Evolutionary conservation across 1,140 invertebrate genomes (phyloP).

Genomic region (Aphelinus atriplicis): DNA sequence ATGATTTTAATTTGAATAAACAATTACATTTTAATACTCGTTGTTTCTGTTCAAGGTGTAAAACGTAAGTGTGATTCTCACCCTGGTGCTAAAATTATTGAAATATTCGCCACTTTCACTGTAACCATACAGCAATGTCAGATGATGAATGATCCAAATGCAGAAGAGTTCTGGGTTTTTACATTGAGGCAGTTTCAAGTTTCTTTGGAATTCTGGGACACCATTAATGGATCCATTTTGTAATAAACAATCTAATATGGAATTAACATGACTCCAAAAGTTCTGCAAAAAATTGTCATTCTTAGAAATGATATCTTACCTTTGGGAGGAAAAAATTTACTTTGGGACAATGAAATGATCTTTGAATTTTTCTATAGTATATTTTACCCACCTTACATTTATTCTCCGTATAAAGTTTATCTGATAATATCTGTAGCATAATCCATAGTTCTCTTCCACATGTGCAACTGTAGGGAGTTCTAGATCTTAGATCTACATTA

Average conservation of each 20-base stretch:
- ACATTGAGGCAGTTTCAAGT: conserved; percentile 43
- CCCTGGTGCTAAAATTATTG: conserved; percentile 44
- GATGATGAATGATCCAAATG: conserved; percentile 60
- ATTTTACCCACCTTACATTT: conserved; percentile 51
- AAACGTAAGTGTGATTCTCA: conserved; percentile 40
- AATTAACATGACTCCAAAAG: conserved; percentile 62
- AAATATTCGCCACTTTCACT: conserved; percentile 50
- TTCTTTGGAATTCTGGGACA: conserved; percentile 35
- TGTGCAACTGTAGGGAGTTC: conserved; percentile 61
- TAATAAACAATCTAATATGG: conserved; percentile 46
- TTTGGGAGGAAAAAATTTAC: neutral
- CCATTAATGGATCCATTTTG: conserved; percentile 36
- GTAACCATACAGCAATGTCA: conserved; percentile 59
- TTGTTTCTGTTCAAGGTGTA: conserved; percentile 11
- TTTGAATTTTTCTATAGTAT: conserved; percentile 8
- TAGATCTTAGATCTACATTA: conserved; percentile 51
- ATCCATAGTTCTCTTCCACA: conserved; percentile 65
- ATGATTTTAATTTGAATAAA: no score
- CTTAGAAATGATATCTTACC: conserved; percentile 6
- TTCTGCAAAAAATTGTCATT: conserved; percentile 45
- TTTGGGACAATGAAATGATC: conserved; percentile 1
- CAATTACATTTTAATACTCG: no score
- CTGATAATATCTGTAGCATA: conserved; percentile 59
- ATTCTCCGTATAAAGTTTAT: conserved; percentile 44
- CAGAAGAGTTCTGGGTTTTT: conserved; percentile 60